Percentiles rank a stretch among this genome's conserved stretches.
These are phyloP conservation scores for Hylaea fasciaria DNA, from an alignment of 2,888 invertebrate species.

Conservation along the genomic window DNA sequence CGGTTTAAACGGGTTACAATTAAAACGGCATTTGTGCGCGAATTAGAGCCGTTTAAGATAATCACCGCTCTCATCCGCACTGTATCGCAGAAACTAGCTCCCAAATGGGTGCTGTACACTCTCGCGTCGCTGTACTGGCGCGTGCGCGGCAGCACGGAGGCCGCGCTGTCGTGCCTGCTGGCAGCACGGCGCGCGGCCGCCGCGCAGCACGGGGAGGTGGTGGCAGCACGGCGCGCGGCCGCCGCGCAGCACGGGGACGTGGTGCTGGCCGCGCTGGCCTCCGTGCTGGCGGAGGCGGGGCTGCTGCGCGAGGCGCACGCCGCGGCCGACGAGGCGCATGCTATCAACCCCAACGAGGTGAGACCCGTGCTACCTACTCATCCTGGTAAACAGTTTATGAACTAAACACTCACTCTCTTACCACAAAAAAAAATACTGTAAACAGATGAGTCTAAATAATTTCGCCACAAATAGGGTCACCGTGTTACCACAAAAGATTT, in stretches of 20 bases:
- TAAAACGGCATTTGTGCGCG: too few species aligned
- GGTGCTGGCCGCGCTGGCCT: slow-evolving; percentile 88
- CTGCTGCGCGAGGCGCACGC: slow-evolving; percentile 87
- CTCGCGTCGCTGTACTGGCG: slow-evolving; percentile 92
- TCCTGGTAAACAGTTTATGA: too few species aligned
- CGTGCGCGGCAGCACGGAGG: slow-evolving; percentile 87
- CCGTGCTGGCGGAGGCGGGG: slow-evolving; percentile 87
- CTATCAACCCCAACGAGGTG: slow-evolving; percentile 87
- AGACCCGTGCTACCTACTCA: neutral
- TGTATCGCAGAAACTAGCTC: slow-evolving; percentile 89
- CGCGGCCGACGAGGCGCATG: slow-evolving; percentile 86
- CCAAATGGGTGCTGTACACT: slow-evolving; percentile 89
- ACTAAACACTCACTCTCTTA: too few species aligned
- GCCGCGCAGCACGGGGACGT: slow-evolving; percentile 88
- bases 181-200: slow-evolving; percentile 75
- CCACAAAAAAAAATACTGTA: too few species aligned
- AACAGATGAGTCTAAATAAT: too few species aligned
- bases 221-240: slow-evolving; percentile 87
- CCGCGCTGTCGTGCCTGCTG: slow-evolving; percentile 89
- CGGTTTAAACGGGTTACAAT: too few species aligned
- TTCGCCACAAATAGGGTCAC: too few species aligned
- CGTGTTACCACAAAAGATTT: too few species aligned
- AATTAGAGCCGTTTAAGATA: too few species aligned
- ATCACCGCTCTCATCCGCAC: too few species aligned
- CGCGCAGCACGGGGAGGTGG: slow-evolving; percentile 87